phyloP scores from a whole-genome alignment of 2,113 vertebrate genomes.

The Lanius collurio region DNA sequence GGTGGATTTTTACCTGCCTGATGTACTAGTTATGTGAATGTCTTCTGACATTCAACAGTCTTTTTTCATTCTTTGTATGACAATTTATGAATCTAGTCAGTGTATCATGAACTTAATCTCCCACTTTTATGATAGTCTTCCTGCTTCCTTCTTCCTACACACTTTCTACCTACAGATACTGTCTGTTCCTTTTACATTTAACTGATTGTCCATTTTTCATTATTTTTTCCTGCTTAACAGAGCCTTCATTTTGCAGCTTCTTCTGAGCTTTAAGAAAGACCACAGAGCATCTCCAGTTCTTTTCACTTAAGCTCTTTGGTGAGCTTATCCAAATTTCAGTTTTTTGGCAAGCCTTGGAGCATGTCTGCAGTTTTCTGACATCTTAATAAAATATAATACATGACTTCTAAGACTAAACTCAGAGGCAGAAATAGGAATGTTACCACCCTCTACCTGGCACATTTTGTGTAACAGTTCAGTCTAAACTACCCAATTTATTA shows the following conservation, averaged over 20 bases:
- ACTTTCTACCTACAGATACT: background rate
- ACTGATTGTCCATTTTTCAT: background rate
- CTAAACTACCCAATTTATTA: background rate
- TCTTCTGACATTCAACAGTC: background rate
- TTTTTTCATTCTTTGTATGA: background rate
- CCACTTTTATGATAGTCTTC: background rate
- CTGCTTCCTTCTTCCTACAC: background rate
- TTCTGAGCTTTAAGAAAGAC: background rate
- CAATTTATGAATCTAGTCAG: background rate
- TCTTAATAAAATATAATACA: background rate
- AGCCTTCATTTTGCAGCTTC: background rate
- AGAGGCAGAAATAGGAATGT: background rate
- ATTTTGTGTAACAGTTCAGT: background rate
- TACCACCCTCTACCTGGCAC: background rate
- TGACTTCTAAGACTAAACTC: background rate
- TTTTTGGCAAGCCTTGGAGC: background rate
- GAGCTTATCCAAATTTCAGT: background rate
- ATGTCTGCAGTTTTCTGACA: background rate
- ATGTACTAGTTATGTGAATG: background rate
- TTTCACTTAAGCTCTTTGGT: background rate
- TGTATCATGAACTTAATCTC: background rate
- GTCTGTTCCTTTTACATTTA: background rate
- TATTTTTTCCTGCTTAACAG: background rate
- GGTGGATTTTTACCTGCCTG: background rate
- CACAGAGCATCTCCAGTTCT: background rate